Base-by-base conservation (phyloP, 2,797 vertebrate genomes). In the Darevskia mixta region DNA sequence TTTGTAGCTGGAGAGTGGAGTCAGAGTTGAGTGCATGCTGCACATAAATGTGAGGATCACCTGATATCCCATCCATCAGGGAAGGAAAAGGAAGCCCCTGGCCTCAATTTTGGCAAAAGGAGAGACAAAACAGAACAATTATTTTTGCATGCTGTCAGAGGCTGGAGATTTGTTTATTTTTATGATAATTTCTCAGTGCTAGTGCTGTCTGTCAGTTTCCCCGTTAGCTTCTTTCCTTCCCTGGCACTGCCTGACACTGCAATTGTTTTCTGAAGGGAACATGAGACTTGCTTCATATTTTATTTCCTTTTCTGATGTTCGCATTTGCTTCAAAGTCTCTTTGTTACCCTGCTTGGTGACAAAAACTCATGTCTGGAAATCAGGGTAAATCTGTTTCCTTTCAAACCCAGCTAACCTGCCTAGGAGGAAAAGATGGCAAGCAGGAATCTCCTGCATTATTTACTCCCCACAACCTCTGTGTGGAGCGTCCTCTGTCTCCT, bases 241-340 rank as follows among this genome's bases (percentile, higher is more conserved):
- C 93, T 89, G 18, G 0, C 3, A 83, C 2, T 72, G 86, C 91
- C n/a, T 94, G 94, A 95, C 93, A 94, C 83, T 1, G 0, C 94
- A 92, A 93, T 93, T 94, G 95, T 95, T 95, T 93, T 94, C 92
- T 93, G 94, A 95, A 94, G 89, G 86, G 90, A 95, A 95, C 92
- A 95, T 64, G 38, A 93, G 55, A 90, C 93, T 94, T 90, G 89
- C 92, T 95, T 93, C 94, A 94, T 92, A 94, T 92, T 93, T 32
- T 94, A 93, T 95, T 95, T 92, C 93, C 93, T 94, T 90, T 94
- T 89, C 89, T 3, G n/a, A 90, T 94, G 93, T 89, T 92, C 93
- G 89, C 92, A 92, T 94, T 91, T 90, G 93, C 95, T 94, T 95
- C 92, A 94, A 94, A 95, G 93, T 92, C 95, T 90, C 86, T 90